Evolutionary conservation across 1,140 invertebrate genomes (phyloP).

Genomic region (Mycetomoellerius zeteki): DNA sequence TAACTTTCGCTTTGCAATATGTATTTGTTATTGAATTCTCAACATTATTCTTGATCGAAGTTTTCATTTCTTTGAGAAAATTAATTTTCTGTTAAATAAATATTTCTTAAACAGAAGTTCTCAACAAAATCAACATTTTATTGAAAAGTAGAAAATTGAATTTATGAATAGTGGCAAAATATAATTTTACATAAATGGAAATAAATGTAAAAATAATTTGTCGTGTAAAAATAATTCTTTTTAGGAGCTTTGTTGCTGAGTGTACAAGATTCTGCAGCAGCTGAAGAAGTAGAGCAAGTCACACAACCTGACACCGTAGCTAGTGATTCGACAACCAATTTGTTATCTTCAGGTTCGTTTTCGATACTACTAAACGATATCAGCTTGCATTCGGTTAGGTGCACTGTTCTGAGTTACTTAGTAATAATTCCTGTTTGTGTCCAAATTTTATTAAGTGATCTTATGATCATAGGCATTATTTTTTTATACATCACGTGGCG

Average conservation of each 20-base stretch:
- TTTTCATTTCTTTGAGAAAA: not conserved
- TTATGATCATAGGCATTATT: slow-evolving; percentile 12
- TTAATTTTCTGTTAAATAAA: not conserved
- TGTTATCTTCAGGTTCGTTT: slow-evolving; percentile 91
- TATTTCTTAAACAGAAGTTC: not conserved
- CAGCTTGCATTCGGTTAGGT: slow-evolving; percentile 63
- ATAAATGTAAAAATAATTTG: slow-evolving; percentile 14
- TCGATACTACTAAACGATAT: slow-evolving; percentile 10
- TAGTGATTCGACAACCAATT: slow-evolving; percentile 89
- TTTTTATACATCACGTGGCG: not conserved
- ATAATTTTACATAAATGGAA: not conserved
- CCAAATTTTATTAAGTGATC: slow-evolving; percentile 46
- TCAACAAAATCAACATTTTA: not conserved
- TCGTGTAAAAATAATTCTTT: slow-evolving; percentile 37
- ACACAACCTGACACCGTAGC: slow-evolving; percentile 87
- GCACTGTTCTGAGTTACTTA: slow-evolving; percentile 61
- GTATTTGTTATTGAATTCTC: not conserved
- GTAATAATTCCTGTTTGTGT: slow-evolving; percentile 41
- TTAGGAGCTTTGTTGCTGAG: slow-evolving; percentile 91
- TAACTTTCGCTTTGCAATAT: not conserved
- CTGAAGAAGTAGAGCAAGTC: slow-evolving; percentile 91
- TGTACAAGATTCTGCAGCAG: slow-evolving; percentile 93
- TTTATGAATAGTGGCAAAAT: not conserved
- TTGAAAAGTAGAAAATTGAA: not conserved
- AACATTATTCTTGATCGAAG: not conserved